phyloP scores from a whole-genome alignment of 2,888 invertebrate species.

The Sialis fuliginosa region DNA sequence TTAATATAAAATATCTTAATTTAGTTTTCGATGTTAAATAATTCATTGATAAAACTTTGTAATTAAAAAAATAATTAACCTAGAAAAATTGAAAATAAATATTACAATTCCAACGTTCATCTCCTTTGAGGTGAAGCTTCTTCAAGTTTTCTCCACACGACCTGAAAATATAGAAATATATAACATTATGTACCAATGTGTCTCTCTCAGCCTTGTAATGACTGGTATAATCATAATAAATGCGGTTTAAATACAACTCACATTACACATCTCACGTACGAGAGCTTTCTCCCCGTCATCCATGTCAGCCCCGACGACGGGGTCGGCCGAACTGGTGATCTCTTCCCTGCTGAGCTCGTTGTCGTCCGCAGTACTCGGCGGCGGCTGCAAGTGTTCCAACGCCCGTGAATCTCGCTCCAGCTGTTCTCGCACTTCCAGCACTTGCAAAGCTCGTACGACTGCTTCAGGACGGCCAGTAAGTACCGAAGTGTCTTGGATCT shows the following conservation, averaged over 20 bases:
- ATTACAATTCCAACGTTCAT: conserved; percentile 10
- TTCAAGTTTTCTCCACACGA: conserved; percentile 81
- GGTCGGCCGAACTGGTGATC: background rate
- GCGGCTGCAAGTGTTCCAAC: conserved; percentile 16
- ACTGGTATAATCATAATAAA: too few species aligned
- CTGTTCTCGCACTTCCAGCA: conserved; percentile 77
- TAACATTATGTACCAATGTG: background rate
- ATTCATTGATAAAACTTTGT: background rate
- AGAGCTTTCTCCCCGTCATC: conserved; percentile 83
- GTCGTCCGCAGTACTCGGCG: background rate
- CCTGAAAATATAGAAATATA: conserved; percentile 28
- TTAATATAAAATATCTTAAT: too few species aligned
- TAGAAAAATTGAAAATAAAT: conserved; percentile 1
- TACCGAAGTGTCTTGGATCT: conserved; percentile 16
- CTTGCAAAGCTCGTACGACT: conserved; percentile 81
- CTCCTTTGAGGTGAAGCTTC: conserved; percentile 50
- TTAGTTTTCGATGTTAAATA: too few species aligned
- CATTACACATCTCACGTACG: conserved; percentile 90
- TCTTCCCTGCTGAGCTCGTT: conserved; percentile 49
- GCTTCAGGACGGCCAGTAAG: conserved; percentile 69
- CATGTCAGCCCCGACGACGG: conserved; percentile 29
- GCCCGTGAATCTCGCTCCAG: conserved; percentile 51
- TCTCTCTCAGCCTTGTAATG: too few species aligned
- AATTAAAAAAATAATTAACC: background rate
- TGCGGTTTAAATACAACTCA: conserved; percentile 22